A percentile compares a stretch with the other conserved stretches of the same genome.
Conservation (phyloP, 1,140 invertebrate genomes). For the Homarus americanus region DNA sequence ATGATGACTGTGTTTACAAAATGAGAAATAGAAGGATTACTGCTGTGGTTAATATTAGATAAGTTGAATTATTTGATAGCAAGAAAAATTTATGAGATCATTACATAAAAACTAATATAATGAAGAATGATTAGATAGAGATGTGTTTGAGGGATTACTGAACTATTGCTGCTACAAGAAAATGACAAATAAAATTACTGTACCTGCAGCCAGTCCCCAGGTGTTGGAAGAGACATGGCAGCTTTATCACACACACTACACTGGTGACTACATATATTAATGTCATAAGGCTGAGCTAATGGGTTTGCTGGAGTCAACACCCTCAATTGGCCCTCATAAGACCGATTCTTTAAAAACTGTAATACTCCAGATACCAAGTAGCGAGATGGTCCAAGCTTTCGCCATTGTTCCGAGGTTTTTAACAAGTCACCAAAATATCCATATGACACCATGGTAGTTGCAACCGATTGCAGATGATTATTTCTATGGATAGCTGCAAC, state of each 20-base stretch:
- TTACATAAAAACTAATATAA: too few relatives aligned
- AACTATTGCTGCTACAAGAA: too few relatives aligned
- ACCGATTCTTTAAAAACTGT: slow-evolving; percentile 76
- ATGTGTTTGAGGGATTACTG: too few relatives aligned
- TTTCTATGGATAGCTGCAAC: slow-evolving; percentile 87
- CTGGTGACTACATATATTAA: slow-evolving; percentile 73
- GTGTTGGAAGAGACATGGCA: neutral
- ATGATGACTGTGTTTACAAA: too few relatives aligned
- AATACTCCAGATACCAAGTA: slow-evolving; percentile 82
- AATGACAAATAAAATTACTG: neutral
- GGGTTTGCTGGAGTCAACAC: slow-evolving; percentile 63
- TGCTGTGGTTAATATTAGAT: too few relatives aligned
- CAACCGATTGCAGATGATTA: slow-evolving; percentile 84
- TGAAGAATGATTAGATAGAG: too few relatives aligned
- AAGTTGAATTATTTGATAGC: too few relatives aligned
- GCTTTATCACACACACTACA: slow-evolving; percentile 69
- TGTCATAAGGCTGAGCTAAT: slow-evolving; percentile 53
- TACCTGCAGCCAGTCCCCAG: slow-evolving; percentile 75
- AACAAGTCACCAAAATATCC: slow-evolving; percentile 93
- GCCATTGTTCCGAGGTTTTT: slow-evolving; percentile 88
- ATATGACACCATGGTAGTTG: slow-evolving; percentile 90
- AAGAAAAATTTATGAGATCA: too few relatives aligned
- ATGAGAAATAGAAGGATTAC: too few relatives aligned
- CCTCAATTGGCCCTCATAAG: slow-evolving; percentile 75
- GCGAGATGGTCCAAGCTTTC: slow-evolving; percentile 93